phyloP scores from a whole-genome alignment of 1,140 invertebrate species.

The Polypedilum pembai region DNA sequence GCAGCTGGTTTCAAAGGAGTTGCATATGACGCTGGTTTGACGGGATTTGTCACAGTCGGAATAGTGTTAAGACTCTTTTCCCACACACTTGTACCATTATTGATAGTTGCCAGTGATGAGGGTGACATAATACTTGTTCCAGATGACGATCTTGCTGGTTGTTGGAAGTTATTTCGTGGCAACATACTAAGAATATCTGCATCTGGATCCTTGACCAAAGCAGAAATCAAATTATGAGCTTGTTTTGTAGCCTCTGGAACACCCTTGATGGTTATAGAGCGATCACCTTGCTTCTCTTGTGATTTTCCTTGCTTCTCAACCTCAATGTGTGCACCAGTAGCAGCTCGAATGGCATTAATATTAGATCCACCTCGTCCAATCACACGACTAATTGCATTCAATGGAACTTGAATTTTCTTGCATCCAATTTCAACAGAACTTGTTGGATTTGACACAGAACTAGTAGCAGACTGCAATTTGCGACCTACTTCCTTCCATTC shows the following conservation, averaged over 20 bases:
- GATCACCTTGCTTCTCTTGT: conserved; percentile 85
- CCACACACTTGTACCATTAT: neutral
- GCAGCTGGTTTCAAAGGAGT: conserved; percentile 33
- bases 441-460: neutral
- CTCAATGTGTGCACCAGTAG: conserved; percentile 94
- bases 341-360: conserved; percentile 91
- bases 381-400: conserved; percentile 88
- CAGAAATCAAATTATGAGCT: conserved; percentile 75
- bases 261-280: conserved; percentile 91
- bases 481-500: conserved; percentile 96
- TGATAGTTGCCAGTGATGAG: neutral
- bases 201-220: conserved; percentile 87
- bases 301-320: conserved; percentile 95
- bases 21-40: conserved; percentile 29
- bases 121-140: neutral
- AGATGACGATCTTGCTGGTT: conserved; percentile 34
- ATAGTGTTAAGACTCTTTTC: conserved; percentile 8
- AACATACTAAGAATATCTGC: conserved; percentile 81
- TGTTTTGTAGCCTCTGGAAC: conserved; percentile 84
- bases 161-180: conserved; percentile 52
- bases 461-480: conserved; percentile 39
- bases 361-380: conserved; percentile 94
- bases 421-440: conserved; percentile 38
- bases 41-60: conserved; percentile 1
- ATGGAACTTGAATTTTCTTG: conserved; percentile 86